Evolutionary conservation across 2,888 invertebrate species (phyloP).

Genomic region (Cryptophagus acutangulus): DNA sequence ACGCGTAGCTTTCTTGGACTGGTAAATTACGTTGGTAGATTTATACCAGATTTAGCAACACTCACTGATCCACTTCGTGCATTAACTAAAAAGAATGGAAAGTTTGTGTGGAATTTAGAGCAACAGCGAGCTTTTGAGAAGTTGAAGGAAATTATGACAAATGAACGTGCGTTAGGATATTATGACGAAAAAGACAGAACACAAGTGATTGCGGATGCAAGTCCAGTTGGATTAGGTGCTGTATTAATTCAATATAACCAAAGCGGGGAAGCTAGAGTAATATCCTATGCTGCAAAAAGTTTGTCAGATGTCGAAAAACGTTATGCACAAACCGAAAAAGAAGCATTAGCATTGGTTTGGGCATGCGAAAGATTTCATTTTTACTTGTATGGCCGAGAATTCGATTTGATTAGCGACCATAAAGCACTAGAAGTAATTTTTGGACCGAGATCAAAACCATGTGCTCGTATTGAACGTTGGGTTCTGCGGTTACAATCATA

Average conservation of each 20-base stretch:
- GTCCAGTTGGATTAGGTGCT: constrained; percentile 25
- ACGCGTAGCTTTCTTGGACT: constrained; percentile 31
- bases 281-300: constrained; percentile 24
- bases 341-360: constrained; percentile 41
- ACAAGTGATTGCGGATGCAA: constrained; percentile 24
- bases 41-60: constrained; percentile 8
- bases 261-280: constrained; percentile 16
- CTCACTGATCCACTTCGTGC: constrained; percentile 6
- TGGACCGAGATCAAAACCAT: constrained; percentile 7
- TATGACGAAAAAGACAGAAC: constrained; percentile 20
- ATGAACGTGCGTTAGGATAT: constrained; percentile 17
- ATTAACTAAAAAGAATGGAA: constrained; percentile 3
- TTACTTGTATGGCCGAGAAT: constrained; percentile 17
- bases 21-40: constrained; percentile 28
- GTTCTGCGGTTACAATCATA: constrained; percentile 17
- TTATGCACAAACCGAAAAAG: constrained; percentile 36
- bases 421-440: constrained; percentile 15
- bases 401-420: constrained; percentile 13
- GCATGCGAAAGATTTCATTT: constrained; percentile 32
- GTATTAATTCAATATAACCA: constrained; percentile 23
- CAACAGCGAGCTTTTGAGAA: constrained; percentile 28
- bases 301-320: constrained; percentile 18
- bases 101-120: background rate
- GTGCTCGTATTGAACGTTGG: constrained; percentile 16
- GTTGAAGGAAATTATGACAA: constrained; percentile 25